These are phyloP conservation scores for Drosophila parabipectinata DNA, from an alignment of 1,140 invertebrate genomes.

Conservation along the genomic window DNA sequence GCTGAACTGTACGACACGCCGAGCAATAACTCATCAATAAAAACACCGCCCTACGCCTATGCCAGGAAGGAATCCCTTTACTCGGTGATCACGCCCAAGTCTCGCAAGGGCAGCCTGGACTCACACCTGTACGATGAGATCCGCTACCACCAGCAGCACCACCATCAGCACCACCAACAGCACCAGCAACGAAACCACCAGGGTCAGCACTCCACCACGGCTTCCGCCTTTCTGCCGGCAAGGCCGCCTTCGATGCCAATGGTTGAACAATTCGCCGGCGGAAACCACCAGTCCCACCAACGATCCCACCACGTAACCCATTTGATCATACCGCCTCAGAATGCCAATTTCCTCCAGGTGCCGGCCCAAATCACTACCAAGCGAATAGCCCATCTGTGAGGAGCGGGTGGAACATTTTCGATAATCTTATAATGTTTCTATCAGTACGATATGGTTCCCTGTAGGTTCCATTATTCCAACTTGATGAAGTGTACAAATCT, in stretches of 20 bases:
- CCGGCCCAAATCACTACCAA: conserved; percentile 61
- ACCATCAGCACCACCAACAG: conserved; percentile 42
- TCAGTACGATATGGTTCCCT: neutral
- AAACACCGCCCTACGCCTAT: conserved; percentile 71
- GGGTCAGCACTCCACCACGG: conserved; percentile 59
- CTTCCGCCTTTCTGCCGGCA: conserved; percentile 55
- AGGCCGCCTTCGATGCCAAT: conserved; percentile 16
- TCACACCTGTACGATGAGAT: conserved; percentile 82
- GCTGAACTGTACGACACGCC: conserved; percentile 80
- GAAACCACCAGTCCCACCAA: conserved; percentile 27
- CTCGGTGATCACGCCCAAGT: conserved; percentile 74
- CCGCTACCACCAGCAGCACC: conserved; percentile 74
- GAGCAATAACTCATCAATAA: conserved; percentile 76
- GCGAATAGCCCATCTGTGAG: conserved; percentile 70
- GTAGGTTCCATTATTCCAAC: neutral
- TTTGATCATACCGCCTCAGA: conserved; percentile 76
- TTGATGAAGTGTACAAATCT: conserved; percentile 9
- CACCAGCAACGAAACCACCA: conserved; percentile 35
- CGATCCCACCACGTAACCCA: conserved; percentile 58
- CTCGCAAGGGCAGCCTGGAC: conserved; percentile 77
- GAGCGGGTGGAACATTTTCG: neutral
- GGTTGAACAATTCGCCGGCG: conserved; percentile 20
- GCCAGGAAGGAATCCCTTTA: conserved; percentile 80
- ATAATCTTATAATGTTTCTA: neutral
- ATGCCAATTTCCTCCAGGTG: conserved; percentile 75